Evolutionary conservation across 2,888 invertebrate genomes (phyloP), one percentile per base, ranked within the genome.

Genomic region (Mesochorus sp.): DNA sequence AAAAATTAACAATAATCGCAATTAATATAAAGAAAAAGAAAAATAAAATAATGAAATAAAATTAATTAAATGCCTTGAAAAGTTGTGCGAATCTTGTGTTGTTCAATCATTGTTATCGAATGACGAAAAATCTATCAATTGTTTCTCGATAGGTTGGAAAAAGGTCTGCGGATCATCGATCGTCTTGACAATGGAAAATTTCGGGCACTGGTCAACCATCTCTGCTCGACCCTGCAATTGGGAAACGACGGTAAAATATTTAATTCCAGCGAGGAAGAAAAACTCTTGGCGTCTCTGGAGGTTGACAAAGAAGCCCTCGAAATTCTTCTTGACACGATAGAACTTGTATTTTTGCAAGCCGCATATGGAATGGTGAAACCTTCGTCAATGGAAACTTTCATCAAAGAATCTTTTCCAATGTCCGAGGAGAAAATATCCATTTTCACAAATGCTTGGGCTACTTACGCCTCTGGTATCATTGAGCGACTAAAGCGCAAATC

Each of bases 121-220:
- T n/a, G n/a, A n/a, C n/a, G n/a, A 51, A 34, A 51, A 49, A 14
- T 21, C 1, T 0, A 49, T 12, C 6, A 4, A 6, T 64, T 72
- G 19, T 39, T 21, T 42, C 51, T 42, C 78, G 76, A 8, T 14
- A 90, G 90, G 17, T 64, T 89, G 0, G 82, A 86, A 73, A 76
- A 81, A 53, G 90, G 89, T 12, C 66, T 90, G 5, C 80, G 80
- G 2, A 82, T 87, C 37, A 76, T 86, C 10, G 80, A 84, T 66
- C 82, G 82, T 72, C 51, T 90, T 3, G 89, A 90, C 53, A 87
- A 81, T 34, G 84, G 84, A 28, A 90, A 90, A 82, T 86, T 90
- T 14, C 85, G 88, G 2, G 83, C 85, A 2, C 81, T 90, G 0
- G 84, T 87, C 4, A 89, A 86, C 71, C 83, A 85, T 72, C 85